These are phyloP conservation scores for Sorex maritimensis DNA, from an alignment of 2,797 vertebrate species.

Conservation along the genomic window DNA sequence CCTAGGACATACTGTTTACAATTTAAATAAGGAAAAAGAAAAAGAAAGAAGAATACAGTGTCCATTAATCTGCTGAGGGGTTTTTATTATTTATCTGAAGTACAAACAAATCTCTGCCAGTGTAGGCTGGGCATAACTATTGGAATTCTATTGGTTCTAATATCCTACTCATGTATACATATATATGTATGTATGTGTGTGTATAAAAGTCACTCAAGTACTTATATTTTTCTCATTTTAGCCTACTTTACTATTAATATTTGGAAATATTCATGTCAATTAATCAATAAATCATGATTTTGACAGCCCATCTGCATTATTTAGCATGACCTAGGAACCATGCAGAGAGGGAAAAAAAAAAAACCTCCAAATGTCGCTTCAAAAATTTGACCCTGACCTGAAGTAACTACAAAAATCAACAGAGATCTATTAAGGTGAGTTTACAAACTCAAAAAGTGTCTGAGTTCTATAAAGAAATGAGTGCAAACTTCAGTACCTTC, in stretches of 20 bases:
- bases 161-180: neutral
- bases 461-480: neutral
- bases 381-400: slow-evolving; percentile 9
- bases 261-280: neutral
- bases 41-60: slow-evolving; percentile 53
- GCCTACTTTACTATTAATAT: neutral
- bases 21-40: slow-evolving; percentile 81
- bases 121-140: neutral
- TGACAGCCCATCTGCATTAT: neutral
- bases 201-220: neutral
- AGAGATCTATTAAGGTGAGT: neutral
- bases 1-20: slow-evolving; percentile 79
- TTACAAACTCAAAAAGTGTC: neutral
- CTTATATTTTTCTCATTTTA: neutral
- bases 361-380: neutral
- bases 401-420: neutral
- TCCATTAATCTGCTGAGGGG: slow-evolving; percentile 63
- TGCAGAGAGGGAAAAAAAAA: neutral
- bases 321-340: neutral
- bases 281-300: neutral
- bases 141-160: neutral
- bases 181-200: neutral
- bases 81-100: slow-evolving; percentile 72
- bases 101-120: slow-evolving; percentile 63
- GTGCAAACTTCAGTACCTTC: neutral